Base-by-base conservation (phyloP, 2,888 invertebrate genomes). In the Drosophila suboccidentalis region DNA sequence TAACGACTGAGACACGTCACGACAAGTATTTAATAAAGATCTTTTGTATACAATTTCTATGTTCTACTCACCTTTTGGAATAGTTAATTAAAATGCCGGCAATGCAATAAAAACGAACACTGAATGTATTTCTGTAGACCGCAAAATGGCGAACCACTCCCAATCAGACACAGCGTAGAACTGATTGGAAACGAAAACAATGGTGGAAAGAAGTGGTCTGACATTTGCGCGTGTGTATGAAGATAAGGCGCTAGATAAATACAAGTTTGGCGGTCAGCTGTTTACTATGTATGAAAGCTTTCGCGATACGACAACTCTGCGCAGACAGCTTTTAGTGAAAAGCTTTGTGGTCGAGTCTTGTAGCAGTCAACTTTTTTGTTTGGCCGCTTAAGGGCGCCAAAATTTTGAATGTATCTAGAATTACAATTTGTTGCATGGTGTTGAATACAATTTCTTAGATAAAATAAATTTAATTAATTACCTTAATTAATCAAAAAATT, bases 201-300 rank as follows among this genome's bases (percentile, higher is more conserved):
- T 73, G 64, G 53, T 26, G 70, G 61, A 43, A 81, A 71, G 69
- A 71, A 70, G 65, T 78, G 73, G 74, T 60, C 71, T 70, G 79
- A 75, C 65, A 50, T 26, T 19, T 50, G 71, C 68, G 78, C 61
- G 58, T 58, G 67, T 64, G 64, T 63, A 63, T 44, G 53, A 36
- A 67, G 75, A 83, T 75, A 83, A 75, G 78, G 62, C 26, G 57
- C 63, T 78, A 86, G 87, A 82, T 83, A 86, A 87, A 83, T 83
- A 83, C 84, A 68, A 64, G 81, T 80, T 83, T 78, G 59, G 41
- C 32, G 19, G 41, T 17, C 80, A 80, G 85, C 85, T 80, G 83
- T 65, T 74, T 17, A 4, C 38, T 15, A 15, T 13, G 38, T 9
- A 22, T 5, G 2, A 51, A 50, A 78, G 72, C 80, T 80, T 50